These are phyloP conservation scores for Gulo gulo DNA, from an alignment of 2,113 vertebrate genomes.

Conservation along the genomic window DNA sequence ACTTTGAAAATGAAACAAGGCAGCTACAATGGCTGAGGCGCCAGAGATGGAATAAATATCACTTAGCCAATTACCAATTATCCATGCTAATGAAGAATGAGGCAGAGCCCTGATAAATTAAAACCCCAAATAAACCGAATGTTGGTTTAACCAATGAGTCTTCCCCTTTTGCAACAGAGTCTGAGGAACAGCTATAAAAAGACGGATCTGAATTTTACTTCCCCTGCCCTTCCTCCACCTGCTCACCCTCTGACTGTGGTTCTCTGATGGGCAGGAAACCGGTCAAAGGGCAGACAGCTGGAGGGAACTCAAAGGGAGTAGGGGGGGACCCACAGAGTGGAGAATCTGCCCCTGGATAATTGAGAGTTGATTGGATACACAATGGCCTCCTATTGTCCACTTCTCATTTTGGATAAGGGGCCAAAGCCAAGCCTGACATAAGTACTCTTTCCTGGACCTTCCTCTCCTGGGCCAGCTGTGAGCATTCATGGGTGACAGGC, in stretches of 20 bases:
- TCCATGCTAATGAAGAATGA: slow-evolving; percentile 70
- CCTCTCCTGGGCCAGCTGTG: slow-evolving; percentile 63
- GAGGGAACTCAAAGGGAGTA: slow-evolving; percentile 63
- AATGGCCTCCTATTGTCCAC: slow-evolving; percentile 69
- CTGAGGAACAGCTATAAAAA: slow-evolving; percentile 55
- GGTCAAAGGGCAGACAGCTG: slow-evolving; percentile 80
- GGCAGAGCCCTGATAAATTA: slow-evolving; percentile 68
- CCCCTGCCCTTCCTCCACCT: slow-evolving; percentile 61
- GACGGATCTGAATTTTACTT: slow-evolving; percentile 71
- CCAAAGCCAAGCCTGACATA: slow-evolving; percentile 50
- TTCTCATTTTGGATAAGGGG: slow-evolving; percentile 65
- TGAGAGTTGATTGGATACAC: slow-evolving; percentile 74
- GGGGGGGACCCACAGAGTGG: slow-evolving; percentile 63
- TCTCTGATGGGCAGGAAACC: slow-evolving; percentile 60
- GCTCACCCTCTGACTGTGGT: slow-evolving; percentile 59
- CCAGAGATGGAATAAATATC: slow-evolving; percentile 73
- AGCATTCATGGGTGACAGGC: slow-evolving; percentile 43
- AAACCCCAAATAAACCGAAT: slow-evolving; percentile 68
- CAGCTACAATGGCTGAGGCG: slow-evolving; percentile 72
- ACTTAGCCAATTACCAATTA: slow-evolving; percentile 77
- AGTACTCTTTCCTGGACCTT: slow-evolving; percentile 54
- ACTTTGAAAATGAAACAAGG: slow-evolving; percentile 70
- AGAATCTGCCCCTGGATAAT: slow-evolving; percentile 70
- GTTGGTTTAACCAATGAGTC: slow-evolving; percentile 60
- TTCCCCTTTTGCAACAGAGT: slow-evolving; percentile 32